Conservation (phyloP, 2,797 vertebrate genomes). For the Chiloscyllium punctatum region DNA sequence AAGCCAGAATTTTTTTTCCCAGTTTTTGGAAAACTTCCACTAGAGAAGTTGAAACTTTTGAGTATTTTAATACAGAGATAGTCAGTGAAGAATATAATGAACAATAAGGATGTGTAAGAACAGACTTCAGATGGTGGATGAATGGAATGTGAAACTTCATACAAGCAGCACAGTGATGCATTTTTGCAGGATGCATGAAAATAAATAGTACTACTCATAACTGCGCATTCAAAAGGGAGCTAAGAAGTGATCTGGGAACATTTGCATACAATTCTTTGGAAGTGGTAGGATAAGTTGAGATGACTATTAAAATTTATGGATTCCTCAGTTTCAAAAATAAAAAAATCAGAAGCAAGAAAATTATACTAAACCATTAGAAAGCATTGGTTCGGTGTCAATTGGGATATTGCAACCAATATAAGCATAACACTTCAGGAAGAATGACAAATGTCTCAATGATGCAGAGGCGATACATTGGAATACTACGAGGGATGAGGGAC, state of each 20-base stretch:
- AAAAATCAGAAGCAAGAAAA: neutral
- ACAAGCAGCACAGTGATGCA: neutral
- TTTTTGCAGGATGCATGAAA: neutral
- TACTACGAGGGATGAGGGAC: neutral
- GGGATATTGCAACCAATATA: neutral
- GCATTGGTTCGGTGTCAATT: neutral
- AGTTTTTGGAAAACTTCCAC: no score
- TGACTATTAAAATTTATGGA: neutral
- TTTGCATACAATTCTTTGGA: neutral
- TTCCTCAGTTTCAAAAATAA: neutral
- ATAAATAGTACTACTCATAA: neutral
- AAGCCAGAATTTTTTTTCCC: no score
- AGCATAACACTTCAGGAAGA: neutral
- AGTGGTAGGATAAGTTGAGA: neutral
- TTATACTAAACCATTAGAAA: neutral
- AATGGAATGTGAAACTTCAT: neutral
- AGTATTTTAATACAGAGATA: no score
- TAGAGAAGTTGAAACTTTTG: no score
- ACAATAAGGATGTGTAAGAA: no score
- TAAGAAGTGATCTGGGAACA: neutral
- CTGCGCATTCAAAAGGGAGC: neutral
- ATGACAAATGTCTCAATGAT: neutral
- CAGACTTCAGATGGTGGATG: no score
- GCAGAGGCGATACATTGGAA: neutral
- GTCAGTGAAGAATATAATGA: no score